A percentile compares a stretch with the other conserved stretches of the same genome.
Evolutionary conservation across 2,113 vertebrate genomes (phyloP).

Genomic region (Lophura nycthemera): DNA sequence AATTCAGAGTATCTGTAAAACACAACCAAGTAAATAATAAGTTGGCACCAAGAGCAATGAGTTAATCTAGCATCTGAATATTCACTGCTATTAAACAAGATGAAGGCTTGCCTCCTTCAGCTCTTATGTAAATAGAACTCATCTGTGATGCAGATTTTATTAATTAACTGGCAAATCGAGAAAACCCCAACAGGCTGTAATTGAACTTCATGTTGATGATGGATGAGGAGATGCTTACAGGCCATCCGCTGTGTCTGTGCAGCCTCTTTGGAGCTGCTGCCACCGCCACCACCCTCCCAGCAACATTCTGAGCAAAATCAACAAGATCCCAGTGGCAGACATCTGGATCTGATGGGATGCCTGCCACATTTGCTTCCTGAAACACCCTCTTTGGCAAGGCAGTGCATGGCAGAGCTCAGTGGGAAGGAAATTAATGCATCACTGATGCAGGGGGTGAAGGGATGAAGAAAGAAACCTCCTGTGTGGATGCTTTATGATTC

Average conservation of each 20-base stretch:
- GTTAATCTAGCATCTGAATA: constrained; percentile 63
- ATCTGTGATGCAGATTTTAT: constrained; percentile 74
- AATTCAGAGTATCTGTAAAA: not conserved
- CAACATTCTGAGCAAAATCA: not conserved
- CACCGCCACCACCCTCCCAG: not conserved
- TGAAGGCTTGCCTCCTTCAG: constrained; percentile 69
- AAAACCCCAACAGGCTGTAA: constrained; percentile 70
- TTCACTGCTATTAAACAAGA: constrained; percentile 56
- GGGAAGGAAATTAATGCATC: constrained; percentile 2
- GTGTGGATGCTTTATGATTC: not conserved
- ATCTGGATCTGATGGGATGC: not conserved
- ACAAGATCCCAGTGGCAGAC: not conserved
- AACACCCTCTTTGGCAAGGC: not conserved
- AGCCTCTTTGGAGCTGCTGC: not conserved
- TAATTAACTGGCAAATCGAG: constrained; percentile 74
- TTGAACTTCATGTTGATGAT: constrained; percentile 62
- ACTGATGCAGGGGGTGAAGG: constrained; percentile 11
- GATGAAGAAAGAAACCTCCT: constrained; percentile 14
- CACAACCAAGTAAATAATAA: not conserved
- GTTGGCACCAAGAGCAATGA: constrained; percentile 16
- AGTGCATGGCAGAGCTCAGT: not conserved
- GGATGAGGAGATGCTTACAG: constrained; percentile 62
- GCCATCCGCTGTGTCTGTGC: constrained; percentile 24
- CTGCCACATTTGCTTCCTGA: not conserved
- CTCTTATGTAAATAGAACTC: constrained; percentile 75